Conservation (phyloP, 2,797 vertebrate species). For the Melopsittacus undulatus region DNA sequence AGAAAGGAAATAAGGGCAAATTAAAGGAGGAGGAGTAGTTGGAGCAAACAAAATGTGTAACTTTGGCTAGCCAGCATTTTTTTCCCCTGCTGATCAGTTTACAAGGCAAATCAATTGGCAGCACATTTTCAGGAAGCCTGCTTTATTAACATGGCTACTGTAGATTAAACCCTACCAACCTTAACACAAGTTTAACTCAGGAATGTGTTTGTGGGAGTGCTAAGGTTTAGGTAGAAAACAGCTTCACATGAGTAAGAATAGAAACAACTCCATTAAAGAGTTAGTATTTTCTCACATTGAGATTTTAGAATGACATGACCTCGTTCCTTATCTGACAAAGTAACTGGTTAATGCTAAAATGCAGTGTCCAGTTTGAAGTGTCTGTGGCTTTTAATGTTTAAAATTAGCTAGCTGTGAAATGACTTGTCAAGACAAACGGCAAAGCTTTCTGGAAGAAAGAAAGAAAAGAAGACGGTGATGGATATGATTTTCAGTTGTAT, state of each 20-base stretch:
- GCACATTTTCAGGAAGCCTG: neutral
- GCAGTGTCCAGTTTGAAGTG: neutral
- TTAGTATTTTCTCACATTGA: neutral
- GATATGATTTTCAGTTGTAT: neutral
- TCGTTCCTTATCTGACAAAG: neutral
- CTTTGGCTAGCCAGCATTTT: slow-evolving; percentile 4
- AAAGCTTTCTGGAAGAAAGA: neutral
- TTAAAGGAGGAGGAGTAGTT: slow-evolving; percentile 31
- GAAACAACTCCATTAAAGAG: neutral
- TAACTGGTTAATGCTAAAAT: neutral
- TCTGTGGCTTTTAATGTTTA: neutral
- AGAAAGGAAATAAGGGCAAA: slow-evolving; percentile 23
- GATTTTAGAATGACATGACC: neutral
- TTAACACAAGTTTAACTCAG: neutral
- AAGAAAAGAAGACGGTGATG: too few species aligned
- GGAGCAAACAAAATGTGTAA: neutral
- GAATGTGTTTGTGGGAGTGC: neutral
- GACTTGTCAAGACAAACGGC: slow-evolving; percentile 3
- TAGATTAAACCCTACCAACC: slow-evolving; percentile 6
- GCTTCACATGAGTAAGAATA: neutral
- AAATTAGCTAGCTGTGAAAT: slow-evolving; percentile 9
- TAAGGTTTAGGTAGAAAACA: neutral
- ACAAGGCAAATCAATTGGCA: slow-evolving; percentile 34
- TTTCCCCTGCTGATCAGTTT: slow-evolving; percentile 7
- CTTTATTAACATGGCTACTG: neutral